Base-by-base conservation (phyloP, 2,113 vertebrate genomes). In the Xiphophorus hellerii region DNA sequence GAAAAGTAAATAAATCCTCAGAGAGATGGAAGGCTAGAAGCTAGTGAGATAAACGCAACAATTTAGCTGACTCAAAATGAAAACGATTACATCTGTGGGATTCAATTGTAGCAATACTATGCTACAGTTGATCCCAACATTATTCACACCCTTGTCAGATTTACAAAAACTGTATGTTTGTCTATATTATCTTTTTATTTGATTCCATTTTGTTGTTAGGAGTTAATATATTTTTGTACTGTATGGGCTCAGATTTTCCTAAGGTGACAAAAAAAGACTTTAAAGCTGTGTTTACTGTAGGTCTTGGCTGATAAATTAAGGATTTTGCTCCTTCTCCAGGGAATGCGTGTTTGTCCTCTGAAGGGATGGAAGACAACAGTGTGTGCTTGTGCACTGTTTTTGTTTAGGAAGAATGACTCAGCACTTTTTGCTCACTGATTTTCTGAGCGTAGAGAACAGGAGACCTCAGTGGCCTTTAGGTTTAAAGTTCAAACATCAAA, bases 401-500 rank as follows among this genome's bases (percentile, higher is more conserved):
- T 73, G 60, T 69, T 70, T 70, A 30, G 33, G 69, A 33, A 78
- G 42, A 68, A 71, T 82, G 84, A 88, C 62, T 90, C 87, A 86
- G 90, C 86, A 66, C 74, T 76, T 62, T 84, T 65, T 77, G 29
- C 29, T 35, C 69, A 76, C 31, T 84, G 86, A 83, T 73, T 63
- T 71, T 29, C 72, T 71, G 73, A 66, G 62, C 62, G 33, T 72
- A 14, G 68, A 39, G 68, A 77, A 42, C 20, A 11, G 17, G 39
- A 77, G 83, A 77, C 77, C 77, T 74, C 79, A 66, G 69, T 15
- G 54, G 42, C 60, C 70, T 58, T 61, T 39, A 58, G 64, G 82
- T 83, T 86, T 35, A 88, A 83, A 84, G 71, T 73, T 89, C 87
- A 78, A 30, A 30, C 81, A 44, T 65, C 37, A 37, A 71, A 20